Percentiles rank a stretch among this genome's conserved stretches.
phyloP scores from a whole-genome alignment of 2,888 invertebrate genomes.

The Andrena bucephala region DNA sequence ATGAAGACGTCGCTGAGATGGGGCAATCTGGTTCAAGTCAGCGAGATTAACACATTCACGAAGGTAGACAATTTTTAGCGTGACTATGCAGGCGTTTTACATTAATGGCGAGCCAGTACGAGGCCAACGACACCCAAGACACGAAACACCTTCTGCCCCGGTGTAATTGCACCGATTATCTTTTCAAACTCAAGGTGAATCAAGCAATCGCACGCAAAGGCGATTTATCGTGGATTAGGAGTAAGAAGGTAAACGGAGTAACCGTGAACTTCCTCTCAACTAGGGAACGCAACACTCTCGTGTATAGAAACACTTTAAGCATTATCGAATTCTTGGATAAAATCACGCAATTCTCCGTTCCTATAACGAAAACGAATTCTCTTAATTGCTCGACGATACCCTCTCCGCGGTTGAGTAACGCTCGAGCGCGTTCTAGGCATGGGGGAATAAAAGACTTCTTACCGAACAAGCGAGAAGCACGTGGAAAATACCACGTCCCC shows the following conservation, averaged over 20 bases:
- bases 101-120: conserved; percentile 35
- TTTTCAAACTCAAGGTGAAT: conserved; percentile 46
- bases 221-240: conserved; percentile 36
- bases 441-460: not conserved
- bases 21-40: conserved; percentile 13
- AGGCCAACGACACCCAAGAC: conserved; percentile 37
- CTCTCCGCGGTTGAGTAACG: too few species aligned
- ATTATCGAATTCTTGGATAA: conserved; percentile 10
- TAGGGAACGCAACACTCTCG: not conserved
- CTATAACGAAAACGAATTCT: not conserved
- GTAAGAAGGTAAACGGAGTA: conserved; percentile 42
- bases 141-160: conserved; percentile 44
- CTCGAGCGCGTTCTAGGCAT: not conserved
- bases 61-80: conserved; percentile 31
- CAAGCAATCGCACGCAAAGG: conserved; percentile 58
- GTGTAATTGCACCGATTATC: conserved; percentile 65
- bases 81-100: conserved; percentile 36
- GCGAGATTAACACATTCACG: conserved; percentile 2
- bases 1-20: conserved; percentile 6
- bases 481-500: not conserved
- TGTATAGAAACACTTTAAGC: not conserved
- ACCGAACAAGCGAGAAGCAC: not conserved
- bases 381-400: not conserved
- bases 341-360: not conserved
- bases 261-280: conserved; percentile 16